These are phyloP conservation scores for Alauda arvensis DNA, from an alignment of 2,797 vertebrate species.

Conservation along the genomic window DNA sequence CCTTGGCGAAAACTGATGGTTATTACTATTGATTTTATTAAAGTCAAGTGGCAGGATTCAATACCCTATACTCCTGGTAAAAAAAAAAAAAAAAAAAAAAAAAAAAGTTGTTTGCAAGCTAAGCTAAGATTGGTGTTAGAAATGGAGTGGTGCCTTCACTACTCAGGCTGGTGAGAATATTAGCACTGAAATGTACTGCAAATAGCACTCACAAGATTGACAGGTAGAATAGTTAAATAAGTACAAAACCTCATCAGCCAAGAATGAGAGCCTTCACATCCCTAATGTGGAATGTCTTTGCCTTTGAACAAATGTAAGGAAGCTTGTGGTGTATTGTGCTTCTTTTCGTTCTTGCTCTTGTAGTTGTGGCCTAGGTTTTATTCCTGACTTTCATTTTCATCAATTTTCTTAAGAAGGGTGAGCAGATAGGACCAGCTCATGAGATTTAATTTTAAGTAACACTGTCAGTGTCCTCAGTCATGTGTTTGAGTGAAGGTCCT, in stretches of 20 bases:
- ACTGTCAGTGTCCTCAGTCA: neutral
- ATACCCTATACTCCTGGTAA: neutral
- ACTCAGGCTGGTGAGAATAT: neutral
- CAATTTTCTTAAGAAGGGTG: neutral
- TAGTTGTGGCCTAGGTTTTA: neutral
- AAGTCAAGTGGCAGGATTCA: neutral
- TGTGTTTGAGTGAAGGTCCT: neutral
- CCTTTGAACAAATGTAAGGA: neutral
- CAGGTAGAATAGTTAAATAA: neutral
- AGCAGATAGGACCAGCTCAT: neutral
- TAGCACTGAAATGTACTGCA: neutral
- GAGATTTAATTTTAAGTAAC: neutral
- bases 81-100: neutral
- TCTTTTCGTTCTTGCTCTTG: neutral
- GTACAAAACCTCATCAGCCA: neutral
- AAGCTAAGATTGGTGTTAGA: neutral
- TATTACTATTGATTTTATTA: neutral
- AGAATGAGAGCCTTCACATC: neutral
- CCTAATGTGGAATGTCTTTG: fast-evolving
- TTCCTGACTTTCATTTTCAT: neutral
- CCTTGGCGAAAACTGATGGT: neutral
- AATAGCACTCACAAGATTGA: neutral
- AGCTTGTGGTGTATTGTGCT: neutral
- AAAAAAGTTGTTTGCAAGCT: neutral
- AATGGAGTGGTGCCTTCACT: neutral